These are phyloP conservation scores for Artibeus lituratus DNA, from an alignment of 2,797 vertebrate species.

Conservation along the genomic window DNA sequence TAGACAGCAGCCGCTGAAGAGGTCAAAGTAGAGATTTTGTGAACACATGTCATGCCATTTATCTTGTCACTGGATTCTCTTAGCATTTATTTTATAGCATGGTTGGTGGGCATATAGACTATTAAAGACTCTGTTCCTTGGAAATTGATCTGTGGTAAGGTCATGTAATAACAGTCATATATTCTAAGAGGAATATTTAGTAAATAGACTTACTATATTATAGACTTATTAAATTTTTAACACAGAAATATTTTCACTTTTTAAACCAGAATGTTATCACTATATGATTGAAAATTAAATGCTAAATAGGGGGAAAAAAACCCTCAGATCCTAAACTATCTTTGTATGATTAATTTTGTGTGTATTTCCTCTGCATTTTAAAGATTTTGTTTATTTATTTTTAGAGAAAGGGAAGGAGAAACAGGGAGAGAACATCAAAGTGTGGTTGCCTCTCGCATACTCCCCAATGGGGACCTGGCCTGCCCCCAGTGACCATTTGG, in stretches of 20 bases:
- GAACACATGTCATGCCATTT: neutral
- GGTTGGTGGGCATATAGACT: neutral
- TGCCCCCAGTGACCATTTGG: too few relatives aligned
- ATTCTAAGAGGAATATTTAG: neutral
- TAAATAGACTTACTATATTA: neutral
- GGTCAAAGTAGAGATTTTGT: neutral
- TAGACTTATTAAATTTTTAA: conserved; percentile 3
- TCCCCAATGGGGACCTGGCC: too few relatives aligned
- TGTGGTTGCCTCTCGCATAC: too few relatives aligned
- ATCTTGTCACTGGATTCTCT: neutral
- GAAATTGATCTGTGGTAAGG: neutral
- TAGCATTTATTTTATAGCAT: neutral
- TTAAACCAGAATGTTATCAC: neutral
- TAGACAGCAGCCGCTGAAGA: neutral
- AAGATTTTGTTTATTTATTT: too few relatives aligned
- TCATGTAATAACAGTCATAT: neutral
- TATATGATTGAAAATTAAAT: neutral
- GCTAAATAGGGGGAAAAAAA: neutral
- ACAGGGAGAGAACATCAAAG: too few relatives aligned
- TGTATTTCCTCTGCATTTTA: conserved; percentile 31
- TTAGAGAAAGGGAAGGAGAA: too few relatives aligned
- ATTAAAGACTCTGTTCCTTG: neutral
- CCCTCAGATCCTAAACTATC: neutral
- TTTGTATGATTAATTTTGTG: conserved; percentile 28
- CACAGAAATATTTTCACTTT: neutral